Percentiles rank a stretch among this genome's conserved stretches.
Conservation (phyloP, 2,113 vertebrate genomes). For the Mustela lutreola region DNA sequence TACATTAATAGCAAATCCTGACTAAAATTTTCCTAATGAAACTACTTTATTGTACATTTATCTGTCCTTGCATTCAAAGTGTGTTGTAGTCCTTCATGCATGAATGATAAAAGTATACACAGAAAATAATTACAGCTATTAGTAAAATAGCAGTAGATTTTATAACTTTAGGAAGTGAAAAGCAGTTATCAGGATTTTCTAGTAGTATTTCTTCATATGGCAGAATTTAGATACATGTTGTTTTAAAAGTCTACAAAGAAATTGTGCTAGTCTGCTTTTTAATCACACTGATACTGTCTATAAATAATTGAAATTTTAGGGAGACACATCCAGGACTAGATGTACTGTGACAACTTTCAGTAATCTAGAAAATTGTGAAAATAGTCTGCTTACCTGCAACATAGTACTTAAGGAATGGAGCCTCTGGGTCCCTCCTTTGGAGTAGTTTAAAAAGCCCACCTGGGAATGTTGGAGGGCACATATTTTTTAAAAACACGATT, state of each 20-base stretch:
- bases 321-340: background rate
- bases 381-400: background rate
- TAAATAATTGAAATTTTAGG: slow-evolving; percentile 26
- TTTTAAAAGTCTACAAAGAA: slow-evolving; percentile 43
- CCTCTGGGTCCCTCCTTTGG: background rate
- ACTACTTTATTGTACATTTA: background rate
- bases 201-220: background rate
- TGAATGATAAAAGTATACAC: background rate
- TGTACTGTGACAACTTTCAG: background rate
- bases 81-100: slow-evolving; percentile 6
- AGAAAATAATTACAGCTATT: slow-evolving; percentile 6
- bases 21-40: background rate
- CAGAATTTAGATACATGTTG: background rate
- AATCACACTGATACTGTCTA: background rate
- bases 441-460: background rate
- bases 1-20: slow-evolving; percentile 1
- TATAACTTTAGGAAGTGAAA: slow-evolving; percentile 13
- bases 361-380: background rate
- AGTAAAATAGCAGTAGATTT: background rate
- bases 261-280: slow-evolving; percentile 28
- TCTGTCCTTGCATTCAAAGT: background rate
- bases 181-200: background rate
- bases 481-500: background rate
- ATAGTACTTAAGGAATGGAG: background rate
- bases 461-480: background rate